Conservation (phyloP, 1,140 invertebrate species). For the Neodiprion pinetum region DNA sequence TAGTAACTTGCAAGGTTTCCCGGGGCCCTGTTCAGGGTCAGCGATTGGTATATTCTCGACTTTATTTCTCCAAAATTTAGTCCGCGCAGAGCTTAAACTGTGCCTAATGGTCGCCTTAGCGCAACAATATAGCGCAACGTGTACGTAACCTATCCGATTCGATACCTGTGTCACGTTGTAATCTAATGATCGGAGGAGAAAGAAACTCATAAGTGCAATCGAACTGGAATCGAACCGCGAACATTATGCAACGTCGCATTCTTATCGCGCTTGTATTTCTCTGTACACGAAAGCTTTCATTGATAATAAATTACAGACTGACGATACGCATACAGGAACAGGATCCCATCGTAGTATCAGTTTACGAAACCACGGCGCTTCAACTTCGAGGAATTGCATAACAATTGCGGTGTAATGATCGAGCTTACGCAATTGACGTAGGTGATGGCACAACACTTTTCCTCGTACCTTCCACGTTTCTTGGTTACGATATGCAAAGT, state of each 20-base stretch:
- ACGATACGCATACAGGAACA: too few relatives aligned
- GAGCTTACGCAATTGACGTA: neutral
- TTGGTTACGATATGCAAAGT: too few relatives aligned
- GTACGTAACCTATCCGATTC: neutral
- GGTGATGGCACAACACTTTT: neutral
- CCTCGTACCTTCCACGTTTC: too few relatives aligned
- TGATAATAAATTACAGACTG: too few relatives aligned
- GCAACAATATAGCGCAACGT: neutral
- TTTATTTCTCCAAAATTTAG: neutral
- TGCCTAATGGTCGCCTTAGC: too few relatives aligned
- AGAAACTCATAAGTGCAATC: neutral
- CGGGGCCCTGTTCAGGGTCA: neutral
- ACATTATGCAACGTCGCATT: neutral
- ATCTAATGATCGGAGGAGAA: neutral
- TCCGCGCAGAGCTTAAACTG: neutral
- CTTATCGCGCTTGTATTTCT: too few relatives aligned
- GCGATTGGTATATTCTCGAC: neutral
- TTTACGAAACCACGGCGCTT: constrained; percentile 31
- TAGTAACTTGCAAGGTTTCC: neutral
- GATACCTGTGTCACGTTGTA: neutral
- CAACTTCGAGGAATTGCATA: neutral
- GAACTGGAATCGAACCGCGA: neutral
- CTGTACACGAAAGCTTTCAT: too few relatives aligned
- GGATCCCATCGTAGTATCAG: too few relatives aligned
- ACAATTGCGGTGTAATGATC: too few relatives aligned